Conservation (phyloP, 2,113 vertebrate species). For the Setophaga kirtlandii region DNA sequence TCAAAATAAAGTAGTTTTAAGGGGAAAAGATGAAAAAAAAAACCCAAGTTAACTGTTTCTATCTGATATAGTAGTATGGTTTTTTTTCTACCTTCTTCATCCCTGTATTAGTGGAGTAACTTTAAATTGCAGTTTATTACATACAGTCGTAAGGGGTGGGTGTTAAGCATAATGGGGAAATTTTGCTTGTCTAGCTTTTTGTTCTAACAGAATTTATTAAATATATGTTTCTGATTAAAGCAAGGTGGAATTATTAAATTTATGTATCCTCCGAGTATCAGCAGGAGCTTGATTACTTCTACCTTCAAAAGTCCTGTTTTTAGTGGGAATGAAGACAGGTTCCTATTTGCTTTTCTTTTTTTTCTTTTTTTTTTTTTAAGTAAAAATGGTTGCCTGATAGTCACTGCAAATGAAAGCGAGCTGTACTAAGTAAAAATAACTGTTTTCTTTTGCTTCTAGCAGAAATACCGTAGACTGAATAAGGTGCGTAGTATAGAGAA, state of each 20-base stretch:
- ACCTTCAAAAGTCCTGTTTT: background rate
- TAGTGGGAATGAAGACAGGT: constrained; percentile 31
- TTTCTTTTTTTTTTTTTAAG: background rate
- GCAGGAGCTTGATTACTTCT: constrained; percentile 12
- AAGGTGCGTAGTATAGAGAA: constrained; percentile 66
- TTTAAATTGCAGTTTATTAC: background rate
- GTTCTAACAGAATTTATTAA: background rate
- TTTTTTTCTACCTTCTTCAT: background rate
- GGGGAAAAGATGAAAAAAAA: background rate
- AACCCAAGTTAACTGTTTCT: background rate
- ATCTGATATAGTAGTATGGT: background rate
- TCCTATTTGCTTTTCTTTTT: background rate
- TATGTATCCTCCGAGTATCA: background rate
- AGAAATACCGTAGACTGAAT: constrained; percentile 67
- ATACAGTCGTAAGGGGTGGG: background rate
- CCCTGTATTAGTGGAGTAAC: background rate
- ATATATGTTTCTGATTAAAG: background rate
- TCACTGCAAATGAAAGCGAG: constrained; percentile 55
- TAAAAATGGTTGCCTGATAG: constrained; percentile 43
- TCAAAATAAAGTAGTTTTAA: background rate
- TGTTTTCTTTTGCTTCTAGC: constrained; percentile 62
- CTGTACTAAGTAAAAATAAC: constrained; percentile 58
- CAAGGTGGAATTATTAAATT: background rate
- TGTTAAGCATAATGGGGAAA: background rate
- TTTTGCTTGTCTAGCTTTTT: background rate